Evolutionary conservation across 1,140 invertebrate species (phyloP), one percentile per base, ranked within the genome.

Genomic region (Penaeus chinensis): DNA sequence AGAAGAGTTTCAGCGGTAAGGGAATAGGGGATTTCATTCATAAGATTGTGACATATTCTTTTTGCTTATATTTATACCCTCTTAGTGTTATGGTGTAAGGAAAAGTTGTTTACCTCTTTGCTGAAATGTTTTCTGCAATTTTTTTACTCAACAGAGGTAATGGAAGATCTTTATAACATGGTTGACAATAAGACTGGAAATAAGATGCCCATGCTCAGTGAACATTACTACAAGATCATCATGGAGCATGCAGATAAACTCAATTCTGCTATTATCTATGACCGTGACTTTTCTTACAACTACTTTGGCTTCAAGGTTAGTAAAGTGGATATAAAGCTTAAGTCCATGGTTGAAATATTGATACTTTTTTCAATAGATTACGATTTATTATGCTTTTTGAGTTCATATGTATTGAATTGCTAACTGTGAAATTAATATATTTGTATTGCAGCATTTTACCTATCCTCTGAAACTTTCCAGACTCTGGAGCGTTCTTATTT

Each of bases 201-300:
- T 90, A 92, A 92, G 54, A 94, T 93, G 3, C 96, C 98, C 4
- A 96, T 99, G 94, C 97, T 99, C 81, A 97, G 96, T 2, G 94
- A 98, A 42, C 94, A 94, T 83, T 95, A 96, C 91, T 95, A 97
- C 90, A 94, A 96, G 63, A 90, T 99, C 77, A 96, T 99, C 3
- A 95, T 96, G 93, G 94, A 96, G 54, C 95, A 99, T 93, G 95
- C 97, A 54, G 96, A 98, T 84, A 94, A 93, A 91, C 92, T 99
- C 1, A 98, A 99, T 93, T 98, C 97, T n/a, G 96, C 97, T 7
- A 99, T 99, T 90, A 97, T 99, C 79, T 99, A 99, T 93, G 97
- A 99, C 91, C 94, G 99, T 90, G 99, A 99, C 93, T 99, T 98
- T 91, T 96, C 94, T 84, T 99, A 99, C 92, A 99, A 98, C 92